These are phyloP conservation scores for Cervus canadensis DNA, from an alignment of 2,113 vertebrate genomes.

Conservation along the genomic window DNA sequence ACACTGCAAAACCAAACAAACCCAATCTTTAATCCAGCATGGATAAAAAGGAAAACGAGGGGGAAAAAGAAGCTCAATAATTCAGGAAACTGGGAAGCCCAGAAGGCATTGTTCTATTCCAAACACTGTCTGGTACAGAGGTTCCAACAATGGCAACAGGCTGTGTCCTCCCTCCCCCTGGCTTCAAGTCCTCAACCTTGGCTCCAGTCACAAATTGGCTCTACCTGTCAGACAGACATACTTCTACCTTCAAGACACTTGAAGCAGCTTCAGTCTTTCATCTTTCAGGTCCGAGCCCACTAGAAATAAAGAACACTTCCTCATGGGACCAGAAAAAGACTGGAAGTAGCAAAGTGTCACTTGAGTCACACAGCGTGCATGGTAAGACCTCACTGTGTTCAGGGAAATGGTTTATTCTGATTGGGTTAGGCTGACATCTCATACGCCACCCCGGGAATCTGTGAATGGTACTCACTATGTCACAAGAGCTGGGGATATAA, in stretches of 20 bases:
- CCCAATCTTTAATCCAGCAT: not conserved
- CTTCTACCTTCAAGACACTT: not conserved
- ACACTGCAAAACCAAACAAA: not conserved
- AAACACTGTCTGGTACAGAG: not conserved
- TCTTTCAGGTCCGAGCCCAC: not conserved
- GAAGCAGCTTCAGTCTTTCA: not conserved
- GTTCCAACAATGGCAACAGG: not conserved
- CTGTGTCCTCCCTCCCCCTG: not conserved
- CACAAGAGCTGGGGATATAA: not conserved
- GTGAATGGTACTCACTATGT: not conserved
- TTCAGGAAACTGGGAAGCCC: not conserved
- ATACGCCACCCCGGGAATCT: not conserved
- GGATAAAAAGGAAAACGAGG: not conserved
- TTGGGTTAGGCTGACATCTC: not conserved
- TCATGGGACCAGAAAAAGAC: not conserved
- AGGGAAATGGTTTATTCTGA: not conserved
- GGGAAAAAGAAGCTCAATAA: rapidly evolving
- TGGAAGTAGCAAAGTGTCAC: not conserved
- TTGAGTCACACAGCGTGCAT: not conserved
- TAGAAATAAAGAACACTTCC: not conserved
- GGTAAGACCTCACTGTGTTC: not conserved
- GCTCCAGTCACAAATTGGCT: not conserved
- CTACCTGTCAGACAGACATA: not conserved
- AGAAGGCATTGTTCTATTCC: not conserved
- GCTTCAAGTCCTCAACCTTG: not conserved